phyloP scores from a whole-genome alignment of 2,888 invertebrate genomes.

The Epistrophe eligans region DNA sequence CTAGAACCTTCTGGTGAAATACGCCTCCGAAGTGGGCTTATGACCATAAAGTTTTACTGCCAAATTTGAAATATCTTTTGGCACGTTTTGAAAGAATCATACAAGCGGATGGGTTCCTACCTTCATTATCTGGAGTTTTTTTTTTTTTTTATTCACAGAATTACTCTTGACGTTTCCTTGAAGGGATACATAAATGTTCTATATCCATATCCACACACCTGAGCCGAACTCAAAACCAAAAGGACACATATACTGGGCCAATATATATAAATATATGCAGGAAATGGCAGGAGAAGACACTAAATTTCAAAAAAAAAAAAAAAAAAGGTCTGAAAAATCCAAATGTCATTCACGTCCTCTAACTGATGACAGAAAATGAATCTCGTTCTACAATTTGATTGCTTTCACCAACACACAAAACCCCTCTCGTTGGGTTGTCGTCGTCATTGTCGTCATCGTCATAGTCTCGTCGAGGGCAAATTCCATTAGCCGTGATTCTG shows the following conservation, averaged over 20 bases:
- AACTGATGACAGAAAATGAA: conserved; percentile 74
- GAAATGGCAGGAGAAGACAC: neutral
- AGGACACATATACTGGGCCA: neutral
- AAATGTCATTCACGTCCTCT: conserved; percentile 72
- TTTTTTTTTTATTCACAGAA: conserved; percentile 27
- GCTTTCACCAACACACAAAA: conserved; percentile 60
- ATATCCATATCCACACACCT: conserved; percentile 39
- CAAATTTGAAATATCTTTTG: conserved; percentile 14
- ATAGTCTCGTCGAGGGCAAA: conserved; percentile 45
- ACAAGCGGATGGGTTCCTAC: neutral
- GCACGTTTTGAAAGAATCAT: conserved; percentile 23
- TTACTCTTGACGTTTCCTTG: conserved; percentile 56
- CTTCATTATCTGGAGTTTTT: conserved; percentile 4
- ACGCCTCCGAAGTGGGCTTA: neutral
- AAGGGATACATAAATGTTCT: conserved; percentile 4
- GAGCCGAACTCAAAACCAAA: conserved; percentile 10
- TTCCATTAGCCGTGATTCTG: conserved; percentile 74
- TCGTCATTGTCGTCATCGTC: conserved; percentile 8
- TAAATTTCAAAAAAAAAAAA: conserved; percentile 4
- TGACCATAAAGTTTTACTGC: conserved; percentile 10
- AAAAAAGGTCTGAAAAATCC: conserved; percentile 39
- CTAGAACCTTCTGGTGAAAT: neutral
- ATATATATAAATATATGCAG: neutral
- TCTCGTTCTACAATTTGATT: conserved; percentile 70
- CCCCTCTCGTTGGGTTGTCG: neutral